phyloP scores from a whole-genome alignment of 2,888 invertebrate genomes.

The Agrilus cyanescens region DNA sequence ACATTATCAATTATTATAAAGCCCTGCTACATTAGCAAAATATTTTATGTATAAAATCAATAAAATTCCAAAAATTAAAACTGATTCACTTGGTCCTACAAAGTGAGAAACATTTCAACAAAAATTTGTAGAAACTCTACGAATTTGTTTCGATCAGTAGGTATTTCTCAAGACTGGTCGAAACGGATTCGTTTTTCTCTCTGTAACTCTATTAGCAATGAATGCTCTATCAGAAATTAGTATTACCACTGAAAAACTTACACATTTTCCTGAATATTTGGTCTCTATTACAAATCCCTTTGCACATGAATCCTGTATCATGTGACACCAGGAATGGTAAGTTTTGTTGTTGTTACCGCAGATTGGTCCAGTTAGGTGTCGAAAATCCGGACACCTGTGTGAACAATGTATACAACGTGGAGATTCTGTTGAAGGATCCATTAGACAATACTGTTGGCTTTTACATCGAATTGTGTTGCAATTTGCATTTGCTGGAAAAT shows the following conservation, averaged over 20 bases:
- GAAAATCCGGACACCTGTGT: slow-evolving; percentile 43
- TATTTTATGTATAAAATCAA: too few species aligned
- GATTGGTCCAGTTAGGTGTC: slow-evolving; percentile 41
- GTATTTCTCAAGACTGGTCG: too few species aligned
- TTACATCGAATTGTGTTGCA: slow-evolving; percentile 57
- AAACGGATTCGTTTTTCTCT: too few species aligned
- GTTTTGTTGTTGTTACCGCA: slow-evolving; percentile 66
- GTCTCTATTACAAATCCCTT: slow-evolving; percentile 61
- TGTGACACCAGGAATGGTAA: slow-evolving; percentile 67
- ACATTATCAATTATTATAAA: too few species aligned
- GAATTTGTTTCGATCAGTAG: too few species aligned
- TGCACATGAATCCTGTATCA: slow-evolving; percentile 64
- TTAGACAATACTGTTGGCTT: slow-evolving; percentile 55
- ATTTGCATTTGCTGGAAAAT: slow-evolving; percentile 47
- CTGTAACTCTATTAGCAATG: too few species aligned
- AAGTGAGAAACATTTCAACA: too few species aligned
- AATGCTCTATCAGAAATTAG: too few species aligned
- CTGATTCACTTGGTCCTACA: too few species aligned
- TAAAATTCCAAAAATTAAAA: too few species aligned
- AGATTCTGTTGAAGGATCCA: slow-evolving; percentile 47
- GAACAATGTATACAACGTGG: slow-evolving; percentile 64
- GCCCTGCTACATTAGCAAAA: too few species aligned
- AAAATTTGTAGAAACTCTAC: too few species aligned
- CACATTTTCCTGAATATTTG: slow-evolving; percentile 52
- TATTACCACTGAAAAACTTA: slow-evolving; percentile 20